phyloP scores from a whole-genome alignment of 2,888 invertebrate species.

The Eristalinus sepulchralis region DNA sequence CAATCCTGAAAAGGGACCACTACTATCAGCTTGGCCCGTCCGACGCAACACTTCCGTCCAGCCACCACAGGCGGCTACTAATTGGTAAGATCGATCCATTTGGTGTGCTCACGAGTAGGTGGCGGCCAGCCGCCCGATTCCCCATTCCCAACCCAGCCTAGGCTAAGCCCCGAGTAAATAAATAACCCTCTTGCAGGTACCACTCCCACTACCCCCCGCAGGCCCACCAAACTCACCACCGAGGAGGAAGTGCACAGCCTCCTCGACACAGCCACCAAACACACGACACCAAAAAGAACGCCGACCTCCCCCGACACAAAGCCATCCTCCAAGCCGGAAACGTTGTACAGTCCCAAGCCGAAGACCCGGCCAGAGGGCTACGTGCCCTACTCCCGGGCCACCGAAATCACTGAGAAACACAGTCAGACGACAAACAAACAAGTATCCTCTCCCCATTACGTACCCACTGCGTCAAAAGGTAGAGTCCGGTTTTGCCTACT shows the following conservation, averaged over 20 bases:
- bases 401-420: slow-evolving; percentile 63
- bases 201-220: slow-evolving; percentile 66
- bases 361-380: slow-evolving; percentile 53
- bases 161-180: slow-evolving; percentile 59
- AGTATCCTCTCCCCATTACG: slow-evolving; percentile 68
- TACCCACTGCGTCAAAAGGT: slow-evolving; percentile 67
- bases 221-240: slow-evolving; percentile 39
- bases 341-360: slow-evolving; percentile 53
- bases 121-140: slow-evolving; percentile 14
- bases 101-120: slow-evolving; percentile 50
- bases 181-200: slow-evolving; percentile 67
- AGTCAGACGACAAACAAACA: slow-evolving; percentile 69
- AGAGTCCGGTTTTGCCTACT: slow-evolving; percentile 67
- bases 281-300: slow-evolving; percentile 59
- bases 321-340: slow-evolving; percentile 46
- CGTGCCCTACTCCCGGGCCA: slow-evolving; percentile 33
- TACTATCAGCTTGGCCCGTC: slow-evolving; percentile 79
- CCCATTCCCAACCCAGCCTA: slow-evolving; percentile 47
- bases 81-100: slow-evolving; percentile 60
- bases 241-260: slow-evolving; percentile 57
- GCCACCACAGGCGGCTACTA: slow-evolving; percentile 26
- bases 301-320: slow-evolving; percentile 51
- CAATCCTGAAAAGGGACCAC: slow-evolving; percentile 75
- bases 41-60: slow-evolving; percentile 73
- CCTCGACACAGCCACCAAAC: slow-evolving; percentile 58